Percentiles rank a stretch among this genome's conserved stretches.
phyloP scores from a whole-genome alignment of 2,113 vertebrate species.

The Isurus oxyrinchus region DNA sequence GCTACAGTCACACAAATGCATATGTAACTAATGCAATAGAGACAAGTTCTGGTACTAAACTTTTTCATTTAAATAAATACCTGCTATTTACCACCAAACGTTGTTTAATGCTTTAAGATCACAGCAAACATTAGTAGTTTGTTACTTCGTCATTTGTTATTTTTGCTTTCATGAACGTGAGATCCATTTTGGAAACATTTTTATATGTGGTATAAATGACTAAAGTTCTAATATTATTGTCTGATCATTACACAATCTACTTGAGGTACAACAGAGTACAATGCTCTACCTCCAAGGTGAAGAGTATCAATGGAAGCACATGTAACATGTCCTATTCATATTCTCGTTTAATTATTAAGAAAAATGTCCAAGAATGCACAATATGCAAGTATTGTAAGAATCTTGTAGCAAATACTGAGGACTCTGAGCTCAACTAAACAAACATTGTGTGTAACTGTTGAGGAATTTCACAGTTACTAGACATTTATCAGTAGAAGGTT shows the following conservation, averaged over 20 bases:
- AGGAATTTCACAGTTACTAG: background rate
- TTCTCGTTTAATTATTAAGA: background rate
- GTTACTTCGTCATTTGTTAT: background rate
- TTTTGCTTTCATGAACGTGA: background rate
- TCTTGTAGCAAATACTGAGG: background rate
- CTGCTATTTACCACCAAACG: constrained; percentile 86
- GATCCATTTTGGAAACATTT: background rate
- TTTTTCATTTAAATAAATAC: constrained; percentile 94
- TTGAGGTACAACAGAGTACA: background rate
- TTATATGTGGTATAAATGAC: background rate
- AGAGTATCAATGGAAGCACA: background rate
- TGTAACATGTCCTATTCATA: background rate
- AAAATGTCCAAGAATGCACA: background rate
- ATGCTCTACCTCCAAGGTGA: background rate
- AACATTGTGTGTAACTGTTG: background rate
- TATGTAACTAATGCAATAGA: constrained; percentile 89
- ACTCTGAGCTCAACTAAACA: background rate
- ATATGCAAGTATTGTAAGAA: background rate
- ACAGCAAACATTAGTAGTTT: background rate
- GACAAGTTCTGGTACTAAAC: constrained; percentile 81
- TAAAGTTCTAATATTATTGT: background rate
- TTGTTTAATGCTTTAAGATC: background rate
- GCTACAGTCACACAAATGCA: constrained; percentile 79
- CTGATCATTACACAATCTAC: background rate
- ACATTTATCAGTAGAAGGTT: background rate